Percentiles rank a stretch among this genome's conserved stretches.
phyloP scores from a whole-genome alignment of 2,888 invertebrate genomes.

The Ctenicera cuprea region DNA sequence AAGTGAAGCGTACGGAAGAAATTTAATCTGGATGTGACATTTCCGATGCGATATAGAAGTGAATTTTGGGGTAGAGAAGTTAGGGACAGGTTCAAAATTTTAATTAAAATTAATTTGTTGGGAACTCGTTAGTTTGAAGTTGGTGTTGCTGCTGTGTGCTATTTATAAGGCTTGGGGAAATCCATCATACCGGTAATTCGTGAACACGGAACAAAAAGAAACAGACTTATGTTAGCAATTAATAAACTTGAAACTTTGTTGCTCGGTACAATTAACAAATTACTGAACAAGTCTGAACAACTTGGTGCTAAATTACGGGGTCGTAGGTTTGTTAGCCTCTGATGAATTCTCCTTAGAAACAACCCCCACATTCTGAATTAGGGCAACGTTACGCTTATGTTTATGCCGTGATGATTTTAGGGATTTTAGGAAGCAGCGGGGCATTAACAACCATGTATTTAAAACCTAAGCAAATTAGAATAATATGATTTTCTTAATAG shows the following conservation, averaged over 20 bases:
- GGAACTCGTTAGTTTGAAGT: constrained; percentile 20
- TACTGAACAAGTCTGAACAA: constrained; percentile 43
- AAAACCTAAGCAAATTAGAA: no score
- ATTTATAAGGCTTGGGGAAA: constrained; percentile 10
- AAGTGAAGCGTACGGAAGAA: background rate
- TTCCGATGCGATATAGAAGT: background rate
- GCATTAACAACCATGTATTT: no score
- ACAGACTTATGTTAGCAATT: constrained; percentile 41
- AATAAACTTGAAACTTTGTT: constrained; percentile 46
- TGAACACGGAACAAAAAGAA: constrained; percentile 28
- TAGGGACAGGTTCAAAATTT: constrained; percentile 26
- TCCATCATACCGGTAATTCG: constrained; percentile 36
- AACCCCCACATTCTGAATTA: constrained; percentile 22
- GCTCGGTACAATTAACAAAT: constrained; percentile 46
- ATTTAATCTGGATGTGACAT: background rate
- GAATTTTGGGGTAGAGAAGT: background rate
- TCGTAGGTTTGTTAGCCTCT: constrained; percentile 30
- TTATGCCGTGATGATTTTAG: no score
- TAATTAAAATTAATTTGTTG: constrained; percentile 34
- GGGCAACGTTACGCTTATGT: constrained; percentile 19
- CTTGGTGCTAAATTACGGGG: constrained; percentile 15
- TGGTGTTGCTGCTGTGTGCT: constrained; percentile 3
- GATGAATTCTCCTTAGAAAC: constrained; percentile 32
- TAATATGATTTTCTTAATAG: no score
- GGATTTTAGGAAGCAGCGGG: no score